phyloP scores from a whole-genome alignment of 2,797 vertebrate species.

The Cirrhinus mrigala region DNA sequence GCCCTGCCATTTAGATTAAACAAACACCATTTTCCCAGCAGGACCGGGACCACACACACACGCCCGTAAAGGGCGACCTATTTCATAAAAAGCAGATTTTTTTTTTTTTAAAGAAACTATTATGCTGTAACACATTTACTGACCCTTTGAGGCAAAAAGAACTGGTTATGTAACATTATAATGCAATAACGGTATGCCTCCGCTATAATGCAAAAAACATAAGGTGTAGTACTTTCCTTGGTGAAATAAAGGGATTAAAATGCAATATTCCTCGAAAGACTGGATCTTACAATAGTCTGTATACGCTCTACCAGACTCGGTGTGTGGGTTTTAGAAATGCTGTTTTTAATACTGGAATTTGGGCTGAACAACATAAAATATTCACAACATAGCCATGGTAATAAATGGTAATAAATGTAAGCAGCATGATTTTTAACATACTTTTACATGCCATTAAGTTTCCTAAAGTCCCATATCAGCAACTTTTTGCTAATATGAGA shows the following conservation, averaged over 20 bases:
- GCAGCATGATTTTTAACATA: neutral
- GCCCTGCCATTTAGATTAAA: constrained; percentile 78
- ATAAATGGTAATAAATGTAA: neutral
- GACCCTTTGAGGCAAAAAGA: constrained; percentile 24
- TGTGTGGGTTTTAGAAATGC: neutral
- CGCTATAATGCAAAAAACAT: constrained; percentile 7
- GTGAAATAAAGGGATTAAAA: constrained; percentile 40
- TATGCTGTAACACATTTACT: constrained; percentile 21
- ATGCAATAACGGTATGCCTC: constrained; percentile 34
- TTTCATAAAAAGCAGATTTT: constrained; percentile 49
- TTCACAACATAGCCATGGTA: neutral
- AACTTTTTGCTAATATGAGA: neutral
- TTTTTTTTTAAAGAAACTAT: neutral
- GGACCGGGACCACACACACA: neutral
- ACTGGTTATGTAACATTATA: constrained; percentile 23
- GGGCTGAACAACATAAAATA: neutral
- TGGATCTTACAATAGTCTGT: neutral
- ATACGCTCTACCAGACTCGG: neutral
- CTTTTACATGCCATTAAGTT: neutral
- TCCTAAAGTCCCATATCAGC: neutral
- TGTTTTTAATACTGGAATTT: neutral
- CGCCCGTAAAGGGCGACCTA: constrained; percentile 23
- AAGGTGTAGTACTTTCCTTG: neutral
- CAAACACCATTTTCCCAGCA: constrained; percentile 60
- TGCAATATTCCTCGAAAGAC: constrained; percentile 29